These are phyloP conservation scores for Cuniculus paca DNA, from an alignment of 2,797 vertebrate genomes.

Conservation along the genomic window DNA sequence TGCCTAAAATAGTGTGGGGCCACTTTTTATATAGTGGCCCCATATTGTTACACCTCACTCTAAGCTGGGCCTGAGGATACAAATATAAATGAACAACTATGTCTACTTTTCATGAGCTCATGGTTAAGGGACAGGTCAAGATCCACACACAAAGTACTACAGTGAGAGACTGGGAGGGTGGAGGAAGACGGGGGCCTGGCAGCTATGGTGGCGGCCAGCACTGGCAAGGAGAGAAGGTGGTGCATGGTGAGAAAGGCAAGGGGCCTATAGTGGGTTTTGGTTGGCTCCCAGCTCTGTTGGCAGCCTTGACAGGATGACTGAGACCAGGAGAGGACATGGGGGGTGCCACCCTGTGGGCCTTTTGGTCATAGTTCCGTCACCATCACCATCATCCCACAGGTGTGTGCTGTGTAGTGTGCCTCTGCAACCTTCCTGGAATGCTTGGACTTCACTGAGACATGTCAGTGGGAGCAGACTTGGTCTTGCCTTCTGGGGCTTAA, in stretches of 20 bases:
- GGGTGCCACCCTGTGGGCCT: neutral
- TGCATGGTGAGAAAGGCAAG: neutral
- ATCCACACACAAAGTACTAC: neutral
- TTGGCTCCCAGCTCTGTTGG: neutral
- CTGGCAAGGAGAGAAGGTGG: neutral
- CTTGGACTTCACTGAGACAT: neutral
- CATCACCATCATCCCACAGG: neutral
- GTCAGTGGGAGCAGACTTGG: constrained; percentile 42
- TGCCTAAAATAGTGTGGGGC: neutral
- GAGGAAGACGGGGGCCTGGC: neutral
- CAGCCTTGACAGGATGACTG: neutral
- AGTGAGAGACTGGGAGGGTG: neutral
- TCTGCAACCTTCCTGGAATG: neutral
- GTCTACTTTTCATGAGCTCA: neutral
- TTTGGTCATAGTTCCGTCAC: neutral
- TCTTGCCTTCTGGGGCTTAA: constrained; percentile 54
- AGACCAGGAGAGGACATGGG: neutral
- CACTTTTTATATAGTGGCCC: neutral
- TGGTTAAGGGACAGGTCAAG: neutral
- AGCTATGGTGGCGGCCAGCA: neutral
- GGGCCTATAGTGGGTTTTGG: neutral
- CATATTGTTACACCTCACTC: neutral
- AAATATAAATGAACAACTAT: neutral
- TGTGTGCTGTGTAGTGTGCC: neutral
- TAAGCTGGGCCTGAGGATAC: neutral